Evolutionary conservation across 1,140 invertebrate genomes (phyloP), one percentile per base, ranked within the genome.

Genomic region (Drosophila sucinea): DNA sequence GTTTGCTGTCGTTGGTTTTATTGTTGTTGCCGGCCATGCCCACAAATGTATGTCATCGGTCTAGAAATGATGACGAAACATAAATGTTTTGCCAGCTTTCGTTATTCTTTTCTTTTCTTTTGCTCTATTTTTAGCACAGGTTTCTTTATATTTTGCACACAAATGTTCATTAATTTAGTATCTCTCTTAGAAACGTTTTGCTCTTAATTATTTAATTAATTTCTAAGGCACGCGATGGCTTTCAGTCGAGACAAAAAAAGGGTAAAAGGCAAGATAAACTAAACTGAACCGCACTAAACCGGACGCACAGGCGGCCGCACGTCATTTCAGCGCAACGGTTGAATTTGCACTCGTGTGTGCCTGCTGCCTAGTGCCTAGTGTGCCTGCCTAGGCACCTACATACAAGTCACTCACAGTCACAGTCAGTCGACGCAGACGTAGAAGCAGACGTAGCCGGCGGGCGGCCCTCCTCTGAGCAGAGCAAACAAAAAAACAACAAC

Each of bases 161-260:
- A 70, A 41, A 10, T 51, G 65, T 67, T 65, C 82, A 82, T 82
- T 85, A 79, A 87, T 79, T 79, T 82, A 70, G 32, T 32, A 10
- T 17, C 8, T 35, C 32, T n/a, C 27, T 41, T 51, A n/a, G 29
- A 1, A 35, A 25, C 44, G 54, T 78, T 72, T 72, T 71, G 29
- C 63, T 62, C 64, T 71, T 80, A 89, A 83, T 83, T 89, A 80
- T 83, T 89, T 80, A 80, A 87, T 87, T 89, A 87, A 83, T 83
- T 83, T 81, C 30, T 47, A 71, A 71, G 73, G 51, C 83, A 85
- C 82, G 83, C 82, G 82, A 86, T 70, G 65, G 73, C 56, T 54
- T 57, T 32, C 8, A 7, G 33, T 23, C 58, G 60, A 70, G 57
- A 41, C 29, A 57, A 56, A 51, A 29, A 30, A 68, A 17, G 54